A percentile compares a stretch with the other conserved stretches of the same genome.
Evolutionary conservation across 2,113 vertebrate species (phyloP).

Genomic region (Grammomys surdaster): DNA sequence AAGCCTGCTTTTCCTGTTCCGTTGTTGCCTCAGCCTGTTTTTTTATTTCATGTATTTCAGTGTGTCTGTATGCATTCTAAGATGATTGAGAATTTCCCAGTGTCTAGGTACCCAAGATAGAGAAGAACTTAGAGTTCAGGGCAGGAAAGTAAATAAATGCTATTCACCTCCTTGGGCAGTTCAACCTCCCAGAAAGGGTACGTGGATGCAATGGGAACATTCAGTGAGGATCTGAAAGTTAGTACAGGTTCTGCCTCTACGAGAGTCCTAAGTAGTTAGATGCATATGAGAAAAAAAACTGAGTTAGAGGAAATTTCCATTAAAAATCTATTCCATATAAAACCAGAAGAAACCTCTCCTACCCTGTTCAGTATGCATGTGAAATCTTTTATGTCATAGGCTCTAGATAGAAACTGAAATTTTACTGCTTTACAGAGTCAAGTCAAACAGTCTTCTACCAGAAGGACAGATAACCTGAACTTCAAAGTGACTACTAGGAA

Average conservation of each 20-base stretch:
- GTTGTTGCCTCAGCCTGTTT: background rate
- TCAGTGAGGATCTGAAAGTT: background rate
- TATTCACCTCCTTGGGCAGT: background rate
- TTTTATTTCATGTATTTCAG: background rate
- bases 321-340: background rate
- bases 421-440: background rate
- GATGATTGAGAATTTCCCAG: background rate
- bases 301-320: background rate
- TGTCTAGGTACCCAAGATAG: background rate
- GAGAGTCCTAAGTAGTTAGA: background rate
- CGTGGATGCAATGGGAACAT: background rate
- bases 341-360: background rate
- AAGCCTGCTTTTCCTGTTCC: background rate
- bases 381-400: background rate
- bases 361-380: background rate
- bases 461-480: background rate
- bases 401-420: background rate
- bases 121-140: accelerated
- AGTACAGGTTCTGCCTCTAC: background rate
- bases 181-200: background rate
- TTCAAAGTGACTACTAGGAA: background rate
- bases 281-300: background rate
- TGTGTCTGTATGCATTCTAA: background rate
- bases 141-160: background rate
- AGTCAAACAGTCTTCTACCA: background rate